phyloP scores from a whole-genome alignment of 2,113 vertebrate species.

The Corythaixoides concolor region DNA sequence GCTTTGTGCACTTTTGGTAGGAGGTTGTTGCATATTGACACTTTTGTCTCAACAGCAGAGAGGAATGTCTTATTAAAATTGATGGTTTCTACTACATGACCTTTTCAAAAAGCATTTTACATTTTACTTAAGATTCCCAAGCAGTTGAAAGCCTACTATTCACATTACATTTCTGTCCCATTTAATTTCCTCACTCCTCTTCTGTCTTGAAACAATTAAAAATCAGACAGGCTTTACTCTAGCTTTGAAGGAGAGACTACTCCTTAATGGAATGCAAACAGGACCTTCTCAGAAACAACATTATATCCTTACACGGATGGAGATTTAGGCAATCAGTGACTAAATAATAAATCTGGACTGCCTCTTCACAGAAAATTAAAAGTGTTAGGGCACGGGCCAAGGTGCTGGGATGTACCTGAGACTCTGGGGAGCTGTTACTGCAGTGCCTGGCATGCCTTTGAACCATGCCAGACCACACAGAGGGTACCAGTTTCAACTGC shows the following conservation, averaged over 20 bases:
- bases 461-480: neutral
- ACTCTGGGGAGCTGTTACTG: neutral
- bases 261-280: neutral
- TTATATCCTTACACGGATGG: neutral
- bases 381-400: neutral
- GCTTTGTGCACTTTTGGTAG: neutral
- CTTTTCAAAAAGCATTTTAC: slow-evolving; percentile 26
- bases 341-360: neutral
- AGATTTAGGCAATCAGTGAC: neutral
- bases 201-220: neutral
- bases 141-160: neutral
- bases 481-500: neutral
- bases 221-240: neutral
- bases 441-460: neutral
- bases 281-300: neutral
- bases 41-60: neutral
- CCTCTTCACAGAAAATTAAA: neutral
- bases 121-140: slow-evolving; percentile 10
- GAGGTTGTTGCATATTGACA: neutral
- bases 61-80: slow-evolving; percentile 21
- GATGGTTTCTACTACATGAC: neutral
- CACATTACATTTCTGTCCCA: neutral
- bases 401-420: neutral
- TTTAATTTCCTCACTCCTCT: neutral
- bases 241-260: neutral